Conservation (phyloP, 2,888 invertebrate genomes). For the Polia nebulosa region DNA sequence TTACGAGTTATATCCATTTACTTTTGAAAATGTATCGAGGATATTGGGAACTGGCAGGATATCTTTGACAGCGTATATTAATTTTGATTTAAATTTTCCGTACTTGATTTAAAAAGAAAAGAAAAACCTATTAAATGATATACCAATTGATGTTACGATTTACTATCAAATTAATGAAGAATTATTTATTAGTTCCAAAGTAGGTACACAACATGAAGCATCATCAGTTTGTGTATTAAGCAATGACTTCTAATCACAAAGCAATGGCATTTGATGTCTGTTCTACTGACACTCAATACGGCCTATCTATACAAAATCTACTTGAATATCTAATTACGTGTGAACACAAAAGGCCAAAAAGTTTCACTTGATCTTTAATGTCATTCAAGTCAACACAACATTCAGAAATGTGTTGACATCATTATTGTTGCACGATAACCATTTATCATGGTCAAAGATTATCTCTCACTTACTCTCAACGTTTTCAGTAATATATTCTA, state of each 20-base stretch:
- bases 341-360: conserved; percentile 28
- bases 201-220: background rate
- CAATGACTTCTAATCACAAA: conserved; percentile 15
- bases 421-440: conserved; percentile 24
- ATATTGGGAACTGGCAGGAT: conserved; percentile 29
- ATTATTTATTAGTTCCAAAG: background rate
- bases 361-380: conserved; percentile 26
- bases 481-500: conserved; percentile 29
- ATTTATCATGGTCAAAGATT: conserved; percentile 44
- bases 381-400: conserved; percentile 29
- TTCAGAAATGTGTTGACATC: conserved; percentile 28
- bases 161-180: background rate
- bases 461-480: conserved; percentile 29
- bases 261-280: conserved; percentile 26
- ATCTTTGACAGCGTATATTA: conserved; percentile 22
- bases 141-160: background rate
- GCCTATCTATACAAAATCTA: conserved; percentile 3
- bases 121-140: background rate
- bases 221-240: background rate
- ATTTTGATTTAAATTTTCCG: conserved; percentile 1
- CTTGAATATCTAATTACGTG: conserved; percentile 24
- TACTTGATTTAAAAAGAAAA: background rate
- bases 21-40: conserved; percentile 21
- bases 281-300: conserved; percentile 8
- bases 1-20: conserved; percentile 17